phyloP scores from a whole-genome alignment of 2,113 vertebrate genomes.

The Aplodontia rufa region DNA sequence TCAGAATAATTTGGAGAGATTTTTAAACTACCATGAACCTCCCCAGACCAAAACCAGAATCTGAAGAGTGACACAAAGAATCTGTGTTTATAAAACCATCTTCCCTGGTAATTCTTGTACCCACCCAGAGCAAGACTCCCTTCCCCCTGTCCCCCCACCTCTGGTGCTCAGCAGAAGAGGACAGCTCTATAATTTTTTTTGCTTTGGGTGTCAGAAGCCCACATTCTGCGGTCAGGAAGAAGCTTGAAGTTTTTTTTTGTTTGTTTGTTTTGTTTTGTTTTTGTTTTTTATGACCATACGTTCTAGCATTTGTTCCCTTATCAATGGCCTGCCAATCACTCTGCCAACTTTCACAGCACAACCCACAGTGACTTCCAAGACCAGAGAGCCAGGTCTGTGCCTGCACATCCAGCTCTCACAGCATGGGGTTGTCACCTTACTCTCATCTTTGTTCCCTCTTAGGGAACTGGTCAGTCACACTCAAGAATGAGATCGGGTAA shows the following conservation, averaged over 20 bases:
- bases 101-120: not conserved
- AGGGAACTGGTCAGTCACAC: not conserved
- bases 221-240: not conserved
- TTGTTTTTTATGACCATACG: not conserved
- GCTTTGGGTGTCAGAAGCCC: not conserved
- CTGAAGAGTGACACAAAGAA: not conserved
- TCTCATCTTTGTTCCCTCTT: not conserved
- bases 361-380: not conserved
- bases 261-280: no score
- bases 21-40: not conserved
- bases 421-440: not conserved
- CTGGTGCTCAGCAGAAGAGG: not conserved
- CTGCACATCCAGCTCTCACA: no score
- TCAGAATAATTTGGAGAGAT: not conserved
- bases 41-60: not conserved
- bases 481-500: not conserved
- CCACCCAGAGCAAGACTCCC: not conserved
- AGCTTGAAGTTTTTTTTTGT: not conserved
- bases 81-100: not conserved
- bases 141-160: no score
- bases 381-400: not conserved
- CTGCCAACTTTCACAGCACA: not conserved
- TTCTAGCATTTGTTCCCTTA: not conserved
- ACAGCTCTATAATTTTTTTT: not conserved
- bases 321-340: not conserved